Evolutionary conservation across 2,113 vertebrate species (phyloP).

Genomic region (Tachysurus fulvidraco): DNA sequence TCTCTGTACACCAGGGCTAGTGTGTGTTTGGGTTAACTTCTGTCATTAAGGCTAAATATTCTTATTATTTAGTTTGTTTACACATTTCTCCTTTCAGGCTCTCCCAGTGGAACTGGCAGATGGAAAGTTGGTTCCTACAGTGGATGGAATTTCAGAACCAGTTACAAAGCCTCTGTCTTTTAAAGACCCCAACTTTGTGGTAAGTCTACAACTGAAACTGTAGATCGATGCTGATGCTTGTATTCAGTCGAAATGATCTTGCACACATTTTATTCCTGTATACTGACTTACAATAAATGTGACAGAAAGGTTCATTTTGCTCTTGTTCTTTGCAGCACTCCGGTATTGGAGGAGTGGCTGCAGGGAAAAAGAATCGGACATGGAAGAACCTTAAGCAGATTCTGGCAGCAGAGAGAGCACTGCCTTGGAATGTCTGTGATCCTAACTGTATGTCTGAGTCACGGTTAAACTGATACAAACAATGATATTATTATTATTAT

Average conservation of each 20-base stretch:
- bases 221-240: too few relatives aligned
- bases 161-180: constrained; percentile 81
- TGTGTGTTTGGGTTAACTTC: background rate
- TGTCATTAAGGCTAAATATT: background rate
- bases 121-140: constrained; percentile 70
- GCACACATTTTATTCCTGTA: too few relatives aligned
- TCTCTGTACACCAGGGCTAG: background rate
- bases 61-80: background rate
- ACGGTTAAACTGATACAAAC: background rate
- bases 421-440: constrained; percentile 92
- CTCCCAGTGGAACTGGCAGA: constrained; percentile 74
- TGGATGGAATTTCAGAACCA: constrained; percentile 76
- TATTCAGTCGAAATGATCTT: background rate
- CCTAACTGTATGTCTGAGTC: constrained; percentile 85
- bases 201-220: constrained; percentile 60
- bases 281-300: background rate
- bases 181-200: constrained; percentile 88
- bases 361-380: constrained; percentile 97
- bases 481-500: background rate
- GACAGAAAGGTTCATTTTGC: background rate
- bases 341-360: constrained; percentile 91
- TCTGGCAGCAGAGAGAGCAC: constrained; percentile 88
- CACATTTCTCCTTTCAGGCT: constrained; percentile 50
- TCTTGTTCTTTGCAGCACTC: constrained; percentile 80
- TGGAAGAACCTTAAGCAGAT: constrained; percentile 99